phyloP scores from a whole-genome alignment of 1,140 invertebrate genomes.

The Drosophila nasuta region DNA sequence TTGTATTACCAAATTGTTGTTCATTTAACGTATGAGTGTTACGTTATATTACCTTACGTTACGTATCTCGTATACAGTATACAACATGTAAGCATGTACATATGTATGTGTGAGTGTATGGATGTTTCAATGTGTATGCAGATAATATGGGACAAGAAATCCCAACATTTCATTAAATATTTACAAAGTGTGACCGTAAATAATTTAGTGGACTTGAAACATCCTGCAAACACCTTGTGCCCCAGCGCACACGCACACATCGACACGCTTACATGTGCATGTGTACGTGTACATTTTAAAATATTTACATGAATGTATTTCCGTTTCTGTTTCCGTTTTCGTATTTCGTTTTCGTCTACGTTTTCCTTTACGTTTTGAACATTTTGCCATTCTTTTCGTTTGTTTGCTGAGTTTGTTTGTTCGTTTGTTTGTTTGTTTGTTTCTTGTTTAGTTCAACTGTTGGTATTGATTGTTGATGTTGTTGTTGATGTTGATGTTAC shows the following conservation, averaged over 20 bases:
- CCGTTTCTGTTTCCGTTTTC: conserved; percentile 18
- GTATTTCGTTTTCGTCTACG: conserved; percentile 5
- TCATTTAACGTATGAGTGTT: conserved; percentile 31
- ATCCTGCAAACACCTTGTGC: conserved; percentile 37
- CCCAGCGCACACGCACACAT: conserved; percentile 9
- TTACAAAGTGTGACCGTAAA: conserved; percentile 45
- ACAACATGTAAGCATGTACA: conserved; percentile 5
- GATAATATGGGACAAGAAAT: conserved; percentile 39
- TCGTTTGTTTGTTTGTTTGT: conserved; percentile 57
- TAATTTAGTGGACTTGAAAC: conserved; percentile 35
- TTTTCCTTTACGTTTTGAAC: conserved; percentile 45
- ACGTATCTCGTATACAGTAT: conserved; percentile 6
- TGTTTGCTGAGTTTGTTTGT: conserved; percentile 44
- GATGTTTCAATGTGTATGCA: conserved; percentile 33
- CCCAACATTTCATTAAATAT: conserved; percentile 53
- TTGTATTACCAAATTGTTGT: conserved; percentile 48
- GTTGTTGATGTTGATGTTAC: conserved; percentile 59
- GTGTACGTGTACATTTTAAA: conserved; percentile 41
- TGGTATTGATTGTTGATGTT: conserved; percentile 64
- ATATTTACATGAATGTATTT: conserved; percentile 56
- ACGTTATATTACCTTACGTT: conserved; percentile 19
- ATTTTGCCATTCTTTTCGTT: conserved; percentile 47
- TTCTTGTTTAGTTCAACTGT: conserved; percentile 65
- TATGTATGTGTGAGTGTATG: not conserved
- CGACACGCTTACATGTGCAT: not conserved